Percentiles rank a stretch among this genome's conserved stretches.
Evolutionary conservation across 2,113 vertebrate species (phyloP).

Genomic region (Bufo gargarizans): DNA sequence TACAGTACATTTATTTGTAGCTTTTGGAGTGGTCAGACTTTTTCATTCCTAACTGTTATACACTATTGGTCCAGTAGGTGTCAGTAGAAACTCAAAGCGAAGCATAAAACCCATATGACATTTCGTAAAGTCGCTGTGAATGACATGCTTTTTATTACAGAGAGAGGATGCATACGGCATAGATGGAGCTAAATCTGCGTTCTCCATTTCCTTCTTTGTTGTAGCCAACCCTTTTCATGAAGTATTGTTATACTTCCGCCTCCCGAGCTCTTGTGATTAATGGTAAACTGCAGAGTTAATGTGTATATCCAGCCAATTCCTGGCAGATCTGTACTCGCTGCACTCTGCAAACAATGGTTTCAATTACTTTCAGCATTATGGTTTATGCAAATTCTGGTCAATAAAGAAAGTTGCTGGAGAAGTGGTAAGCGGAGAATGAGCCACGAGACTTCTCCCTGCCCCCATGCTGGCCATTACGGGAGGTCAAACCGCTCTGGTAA

Average conservation of each 20-base stretch:
- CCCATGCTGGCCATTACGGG: background rate
- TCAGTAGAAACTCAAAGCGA: conserved; percentile 7
- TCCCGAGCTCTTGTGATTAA: conserved; percentile 7
- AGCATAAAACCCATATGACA: background rate
- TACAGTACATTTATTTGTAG: background rate
- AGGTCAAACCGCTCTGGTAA: background rate
- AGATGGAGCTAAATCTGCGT: background rate
- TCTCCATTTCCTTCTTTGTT: background rate
- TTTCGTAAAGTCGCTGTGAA: background rate
- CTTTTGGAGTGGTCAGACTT: too few species aligned
- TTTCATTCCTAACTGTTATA: background rate
- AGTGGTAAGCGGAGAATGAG: background rate
- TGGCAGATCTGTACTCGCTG: background rate
- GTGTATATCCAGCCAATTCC: conserved; percentile 11
- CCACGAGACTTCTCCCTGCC: conserved; percentile 33
- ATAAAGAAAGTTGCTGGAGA: background rate
- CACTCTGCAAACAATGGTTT: conserved; percentile 13
- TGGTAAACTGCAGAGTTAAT: conserved; percentile 33
- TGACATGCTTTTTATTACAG: background rate
- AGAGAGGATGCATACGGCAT: background rate
- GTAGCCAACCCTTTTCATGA: background rate
- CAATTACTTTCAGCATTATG: background rate
- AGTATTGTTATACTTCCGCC: background rate
- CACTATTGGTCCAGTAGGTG: conserved; percentile 13
- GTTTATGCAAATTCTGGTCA: background rate